A percentile compares a stretch with the other conserved stretches of the same genome.
Conservation (phyloP, 2,113 vertebrate genomes). For the Salminus brasiliensis region DNA sequence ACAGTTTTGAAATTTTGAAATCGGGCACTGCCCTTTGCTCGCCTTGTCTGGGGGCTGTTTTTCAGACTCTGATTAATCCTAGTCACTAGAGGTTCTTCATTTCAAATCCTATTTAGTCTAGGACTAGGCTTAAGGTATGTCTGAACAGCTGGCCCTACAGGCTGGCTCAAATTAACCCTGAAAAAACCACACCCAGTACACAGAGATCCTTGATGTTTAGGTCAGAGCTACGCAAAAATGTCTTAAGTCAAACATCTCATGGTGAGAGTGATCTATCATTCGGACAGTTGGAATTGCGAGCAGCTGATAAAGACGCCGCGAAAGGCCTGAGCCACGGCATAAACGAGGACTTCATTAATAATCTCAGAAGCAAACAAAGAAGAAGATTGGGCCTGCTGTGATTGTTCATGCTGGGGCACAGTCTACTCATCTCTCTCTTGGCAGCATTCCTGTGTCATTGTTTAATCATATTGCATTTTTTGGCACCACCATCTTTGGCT, state of each 20-base stretch:
- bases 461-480: conserved; percentile 57
- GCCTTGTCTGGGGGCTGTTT: not conserved
- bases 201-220: conserved; percentile 14
- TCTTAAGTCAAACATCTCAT: conserved; percentile 13
- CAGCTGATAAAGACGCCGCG: conserved; percentile 28
- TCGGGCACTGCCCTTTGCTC: conserved; percentile 6
- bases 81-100: not conserved
- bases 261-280: conserved; percentile 5
- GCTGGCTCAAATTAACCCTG: not conserved
- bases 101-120: conserved; percentile 29
- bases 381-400: conserved; percentile 26
- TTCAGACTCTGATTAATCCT: conserved; percentile 20
- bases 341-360: conserved; percentile 62
- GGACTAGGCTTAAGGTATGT: conserved; percentile 33
- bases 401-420: conserved; percentile 68
- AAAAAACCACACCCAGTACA: conserved; percentile 6
- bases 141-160: conserved; percentile 22
- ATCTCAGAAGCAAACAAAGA: conserved; percentile 65
- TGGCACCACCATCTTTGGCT: conserved; percentile 13
- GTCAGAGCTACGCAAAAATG: conserved; percentile 15
- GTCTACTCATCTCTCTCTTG: conserved; percentile 55
- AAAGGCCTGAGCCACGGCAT: conserved; percentile 3
- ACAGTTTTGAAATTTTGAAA: conserved; percentile 28
- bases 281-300: conserved; percentile 23
- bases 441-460: conserved; percentile 55